Percentiles rank a stretch among this genome's conserved stretches.
Evolutionary conservation across 2,888 invertebrate species (phyloP).

Genomic region (Antheraea yamamai): DNA sequence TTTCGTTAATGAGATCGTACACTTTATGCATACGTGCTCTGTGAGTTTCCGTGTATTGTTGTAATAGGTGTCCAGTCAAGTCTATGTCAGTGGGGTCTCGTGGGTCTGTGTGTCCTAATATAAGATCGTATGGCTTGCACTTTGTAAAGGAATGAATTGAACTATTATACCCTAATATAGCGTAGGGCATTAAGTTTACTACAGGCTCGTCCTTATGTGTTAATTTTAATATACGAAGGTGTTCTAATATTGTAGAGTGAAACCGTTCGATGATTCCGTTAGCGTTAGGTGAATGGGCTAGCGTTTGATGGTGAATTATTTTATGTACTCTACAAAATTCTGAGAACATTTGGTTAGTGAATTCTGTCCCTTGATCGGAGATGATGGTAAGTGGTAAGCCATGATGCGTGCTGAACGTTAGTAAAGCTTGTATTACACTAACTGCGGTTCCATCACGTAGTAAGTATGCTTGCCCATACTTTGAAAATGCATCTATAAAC

Average conservation of each 20-base stretch:
- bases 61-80: too few species aligned
- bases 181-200: slow-evolving; percentile 19
- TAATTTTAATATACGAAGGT: slow-evolving; percentile 21
- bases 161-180: slow-evolving; percentile 22
- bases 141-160: slow-evolving; percentile 33
- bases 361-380: slow-evolving; percentile 33
- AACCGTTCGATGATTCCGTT: slow-evolving; percentile 24
- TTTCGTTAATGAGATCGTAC: too few species aligned
- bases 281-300: slow-evolving; percentile 28
- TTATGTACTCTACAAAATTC: slow-evolving; percentile 30
- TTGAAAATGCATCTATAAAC: slow-evolving; percentile 28
- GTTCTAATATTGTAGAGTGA: slow-evolving; percentile 22
- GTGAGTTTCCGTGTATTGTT: too few species aligned
- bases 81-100: too few species aligned
- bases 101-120: slow-evolving; percentile 11
- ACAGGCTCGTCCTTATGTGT: slow-evolving; percentile 12
- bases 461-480: slow-evolving; percentile 31
- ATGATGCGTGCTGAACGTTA: slow-evolving; percentile 29
- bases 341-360: slow-evolving; percentile 27
- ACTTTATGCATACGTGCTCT: too few species aligned
- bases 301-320: slow-evolving; percentile 26
- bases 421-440: slow-evolving; percentile 29
- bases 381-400: slow-evolving; percentile 26
- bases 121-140: slow-evolving; percentile 34
- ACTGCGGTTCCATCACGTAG: slow-evolving; percentile 29